These are phyloP conservation scores for Ichneumoninae sp. DNA, from an alignment of 2,888 invertebrate genomes.

Conservation along the genomic window DNA sequence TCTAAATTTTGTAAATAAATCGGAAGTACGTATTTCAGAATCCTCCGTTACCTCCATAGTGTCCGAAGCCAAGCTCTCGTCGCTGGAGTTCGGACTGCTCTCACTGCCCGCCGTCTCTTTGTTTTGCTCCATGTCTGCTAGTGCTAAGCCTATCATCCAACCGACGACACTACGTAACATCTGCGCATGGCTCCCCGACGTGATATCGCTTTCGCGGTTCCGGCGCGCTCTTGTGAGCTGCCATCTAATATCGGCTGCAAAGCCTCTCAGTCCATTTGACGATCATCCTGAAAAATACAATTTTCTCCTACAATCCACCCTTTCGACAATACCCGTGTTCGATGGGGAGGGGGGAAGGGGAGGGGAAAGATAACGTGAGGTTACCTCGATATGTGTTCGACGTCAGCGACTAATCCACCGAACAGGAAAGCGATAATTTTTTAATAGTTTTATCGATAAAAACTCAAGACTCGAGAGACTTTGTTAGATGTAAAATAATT, in stretches of 20 bases:
- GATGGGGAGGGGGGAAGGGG: too few species aligned
- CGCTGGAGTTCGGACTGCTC: slow-evolving; percentile 63
- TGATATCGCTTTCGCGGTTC: slow-evolving; percentile 35
- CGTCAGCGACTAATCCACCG: neutral
- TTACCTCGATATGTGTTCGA: too few species aligned
- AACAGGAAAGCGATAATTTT: neutral
- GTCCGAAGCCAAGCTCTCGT: slow-evolving; percentile 71
- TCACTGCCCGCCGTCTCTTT: slow-evolving; percentile 63
- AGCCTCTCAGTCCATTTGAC: slow-evolving; percentile 33
- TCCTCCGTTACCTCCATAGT: slow-evolving; percentile 74
- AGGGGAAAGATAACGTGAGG: too few species aligned
- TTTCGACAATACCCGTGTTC: too few species aligned
- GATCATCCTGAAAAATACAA: slow-evolving; percentile 27
- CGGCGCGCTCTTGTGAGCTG: neutral
- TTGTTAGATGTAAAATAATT: neutral
- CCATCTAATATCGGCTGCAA: slow-evolving; percentile 8
- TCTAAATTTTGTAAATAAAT: neutral
- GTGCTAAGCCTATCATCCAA: slow-evolving; percentile 74
- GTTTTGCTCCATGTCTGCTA: slow-evolving; percentile 72
- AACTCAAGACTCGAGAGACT: neutral
- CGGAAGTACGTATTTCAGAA: neutral
- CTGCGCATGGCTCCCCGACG: slow-evolving; percentile 71
- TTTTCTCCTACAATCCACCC: neutral
- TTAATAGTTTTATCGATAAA: neutral
- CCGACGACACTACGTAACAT: slow-evolving; percentile 73